Evolutionary conservation across 2,113 vertebrate species (phyloP), one percentile per base, ranked within the genome.

Genomic region (Cacatua alba): DNA sequence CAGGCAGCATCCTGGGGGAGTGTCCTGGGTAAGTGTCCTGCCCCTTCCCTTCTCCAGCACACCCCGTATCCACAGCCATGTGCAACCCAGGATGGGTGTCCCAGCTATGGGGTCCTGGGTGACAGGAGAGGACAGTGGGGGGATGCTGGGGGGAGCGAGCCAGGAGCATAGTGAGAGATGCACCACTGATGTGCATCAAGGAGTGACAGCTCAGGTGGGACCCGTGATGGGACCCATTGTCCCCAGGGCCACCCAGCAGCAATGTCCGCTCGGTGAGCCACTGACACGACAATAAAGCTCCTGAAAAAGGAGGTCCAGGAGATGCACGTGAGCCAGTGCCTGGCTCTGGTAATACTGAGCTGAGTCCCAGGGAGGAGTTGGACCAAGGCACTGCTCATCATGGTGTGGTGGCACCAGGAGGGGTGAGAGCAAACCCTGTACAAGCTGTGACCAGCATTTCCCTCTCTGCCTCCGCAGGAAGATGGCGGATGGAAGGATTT

Each of bases 61-160:
- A 51, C 9, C 14, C 72, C 52, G 35, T 24, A 72, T 2, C 57
- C 70, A 39, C 0, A 9, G 39, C 2, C 55, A 10, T 0, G 3
- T 14, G 55, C 25, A 65, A 33, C 2, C 10, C 51, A 3, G 57
- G 39, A 25, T 41, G 46, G 7, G 21, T 4, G 11, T 20, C 31
- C 26, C 46, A 48, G 46, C 55, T 35, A 1, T 0, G 1, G 44
- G 23, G 29, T 16, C 16, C n/a, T 31, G 33, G 25, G 29, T 37
- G 33, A 60, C 25, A 37, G 37, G 31, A 44, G 60, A 52, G 41
- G 33, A 24, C 33, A 59, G 57, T 4, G 11, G 11, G 57, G 29
- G 0, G 4, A 12, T 4, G 16, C 3, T 1, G 53, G 29, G 29
- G 43, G 41, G 4, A 29, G 31, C 0, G 2, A 88, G 46, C 25